Evolutionary conservation across 2,888 invertebrate species (phyloP).

Genomic region (Ischnus inquisitorius): DNA sequence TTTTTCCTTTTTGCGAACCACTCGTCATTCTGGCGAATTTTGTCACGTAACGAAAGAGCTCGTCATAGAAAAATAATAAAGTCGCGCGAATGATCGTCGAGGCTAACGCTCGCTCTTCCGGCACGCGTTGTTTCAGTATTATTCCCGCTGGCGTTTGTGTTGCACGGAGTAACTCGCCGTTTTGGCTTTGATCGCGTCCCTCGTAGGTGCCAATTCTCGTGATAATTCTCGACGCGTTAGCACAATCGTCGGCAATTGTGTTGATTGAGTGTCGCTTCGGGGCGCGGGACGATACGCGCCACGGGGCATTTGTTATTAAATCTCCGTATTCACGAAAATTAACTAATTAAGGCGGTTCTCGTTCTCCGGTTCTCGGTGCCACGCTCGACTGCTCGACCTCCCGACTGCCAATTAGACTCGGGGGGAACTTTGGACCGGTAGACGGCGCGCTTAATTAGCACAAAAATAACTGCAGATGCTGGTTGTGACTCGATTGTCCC

Average conservation of each 20-base stretch:
- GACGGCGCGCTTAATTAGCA: constrained; percentile 78
- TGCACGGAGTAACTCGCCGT: background rate
- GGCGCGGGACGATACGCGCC: background rate
- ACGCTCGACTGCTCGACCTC: constrained; percentile 50
- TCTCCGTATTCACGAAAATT: constrained; percentile 60
- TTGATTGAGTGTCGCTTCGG: background rate
- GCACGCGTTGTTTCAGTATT: background rate
- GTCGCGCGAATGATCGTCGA: constrained; percentile 79
- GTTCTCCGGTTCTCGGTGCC: constrained; percentile 38
- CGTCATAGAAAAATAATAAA: constrained; percentile 81
- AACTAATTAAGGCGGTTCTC: constrained; percentile 73
- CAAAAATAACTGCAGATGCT: constrained; percentile 75
- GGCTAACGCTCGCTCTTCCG: constrained; percentile 6
- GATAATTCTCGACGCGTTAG: background rate
- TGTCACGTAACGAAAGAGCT: constrained; percentile 81
- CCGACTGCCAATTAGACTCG: constrained; percentile 75
- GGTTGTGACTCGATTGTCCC: constrained; percentile 1
- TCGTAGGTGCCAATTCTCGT: background rate
- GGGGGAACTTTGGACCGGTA: constrained; percentile 50
- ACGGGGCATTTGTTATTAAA: constrained; percentile 40
- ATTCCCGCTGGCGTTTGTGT: background rate
- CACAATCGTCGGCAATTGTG: constrained; percentile 21
- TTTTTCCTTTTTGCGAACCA: constrained; percentile 78
- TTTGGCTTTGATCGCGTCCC: background rate
- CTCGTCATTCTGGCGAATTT: constrained; percentile 81